Percentiles rank a stretch among this genome's conserved stretches.
Conservation (phyloP, 2,797 vertebrate species). For the Cichlasoma orientale region DNA sequence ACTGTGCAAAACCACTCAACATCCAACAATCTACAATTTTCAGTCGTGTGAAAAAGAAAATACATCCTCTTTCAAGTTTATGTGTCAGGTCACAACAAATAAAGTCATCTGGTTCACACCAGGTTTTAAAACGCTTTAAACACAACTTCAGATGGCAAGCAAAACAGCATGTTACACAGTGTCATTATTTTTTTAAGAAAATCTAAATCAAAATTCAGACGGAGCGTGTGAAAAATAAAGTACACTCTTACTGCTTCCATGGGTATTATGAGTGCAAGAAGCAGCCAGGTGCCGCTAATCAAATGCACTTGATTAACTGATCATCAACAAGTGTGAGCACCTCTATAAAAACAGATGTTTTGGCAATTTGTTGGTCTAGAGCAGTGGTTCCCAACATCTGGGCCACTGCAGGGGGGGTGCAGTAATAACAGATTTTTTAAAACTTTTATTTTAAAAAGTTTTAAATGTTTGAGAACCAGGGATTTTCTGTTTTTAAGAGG, state of each 20-base stretch:
- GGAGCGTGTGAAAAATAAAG: background rate
- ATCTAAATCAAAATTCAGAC: background rate
- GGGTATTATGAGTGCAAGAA: background rate
- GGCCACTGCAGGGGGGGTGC: too few relatives aligned
- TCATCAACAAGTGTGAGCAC: background rate
- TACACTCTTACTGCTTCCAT: background rate
- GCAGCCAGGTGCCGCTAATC: too few relatives aligned
- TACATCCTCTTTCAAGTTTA: background rate
- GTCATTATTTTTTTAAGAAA: background rate
- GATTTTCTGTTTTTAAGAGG: too few relatives aligned
- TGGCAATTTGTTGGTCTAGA: background rate
- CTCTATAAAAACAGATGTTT: rapidly evolving
- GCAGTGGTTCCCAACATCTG: too few relatives aligned
- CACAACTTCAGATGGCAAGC: background rate
- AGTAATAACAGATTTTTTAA: too few relatives aligned
- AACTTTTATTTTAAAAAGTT: too few relatives aligned
- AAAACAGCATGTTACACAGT: background rate
- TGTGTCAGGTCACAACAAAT: rapidly evolving
- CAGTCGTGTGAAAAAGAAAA: background rate
- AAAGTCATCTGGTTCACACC: background rate
- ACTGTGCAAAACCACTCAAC: background rate
- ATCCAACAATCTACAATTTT: background rate
- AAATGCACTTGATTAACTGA: too few relatives aligned
- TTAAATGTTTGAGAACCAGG: too few relatives aligned
- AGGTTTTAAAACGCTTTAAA: background rate